Conservation (phyloP, 2,797 vertebrate species). For the Epinephelus coioides region DNA sequence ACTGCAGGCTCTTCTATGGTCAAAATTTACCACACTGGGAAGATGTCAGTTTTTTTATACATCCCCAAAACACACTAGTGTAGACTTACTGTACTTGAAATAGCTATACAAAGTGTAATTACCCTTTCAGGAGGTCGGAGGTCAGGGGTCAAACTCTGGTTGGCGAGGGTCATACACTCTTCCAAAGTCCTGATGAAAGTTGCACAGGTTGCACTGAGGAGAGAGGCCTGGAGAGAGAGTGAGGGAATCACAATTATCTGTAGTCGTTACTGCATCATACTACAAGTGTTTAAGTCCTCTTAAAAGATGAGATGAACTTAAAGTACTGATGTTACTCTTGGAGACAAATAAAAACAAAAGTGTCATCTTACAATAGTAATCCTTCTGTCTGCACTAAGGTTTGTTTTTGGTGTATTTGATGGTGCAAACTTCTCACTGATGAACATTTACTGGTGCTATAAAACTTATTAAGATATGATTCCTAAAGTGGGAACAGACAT, state of each 20-base stretch:
- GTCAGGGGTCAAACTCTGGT: constrained; percentile 94
- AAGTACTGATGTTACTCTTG: neutral
- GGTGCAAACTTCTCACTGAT: neutral
- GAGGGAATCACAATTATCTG: neutral
- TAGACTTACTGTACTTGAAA: neutral
- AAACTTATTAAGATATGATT: too few species aligned
- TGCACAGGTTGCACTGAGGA: constrained; percentile 96
- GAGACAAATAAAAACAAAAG: neutral
- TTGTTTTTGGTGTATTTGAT: neutral
- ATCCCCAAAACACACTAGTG: neutral
- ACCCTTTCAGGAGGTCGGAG: constrained; percentile 84
- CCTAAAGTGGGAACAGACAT: too few species aligned
- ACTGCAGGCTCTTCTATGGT: neutral
- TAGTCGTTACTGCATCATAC: neutral
- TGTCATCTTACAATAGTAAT: neutral
- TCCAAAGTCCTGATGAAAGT: constrained; percentile 97
- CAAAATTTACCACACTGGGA: neutral
- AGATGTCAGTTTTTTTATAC: neutral
- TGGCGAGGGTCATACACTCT: constrained; percentile 97
- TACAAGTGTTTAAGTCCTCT: neutral
- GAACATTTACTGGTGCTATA: too few species aligned
- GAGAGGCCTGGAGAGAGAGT: constrained; percentile 87
- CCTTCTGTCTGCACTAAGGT: neutral
- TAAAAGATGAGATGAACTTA: too few species aligned
- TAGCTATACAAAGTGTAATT: neutral